phyloP scores from a whole-genome alignment of 1,140 invertebrate genomes.

The Coenobita brevimanus region DNA sequence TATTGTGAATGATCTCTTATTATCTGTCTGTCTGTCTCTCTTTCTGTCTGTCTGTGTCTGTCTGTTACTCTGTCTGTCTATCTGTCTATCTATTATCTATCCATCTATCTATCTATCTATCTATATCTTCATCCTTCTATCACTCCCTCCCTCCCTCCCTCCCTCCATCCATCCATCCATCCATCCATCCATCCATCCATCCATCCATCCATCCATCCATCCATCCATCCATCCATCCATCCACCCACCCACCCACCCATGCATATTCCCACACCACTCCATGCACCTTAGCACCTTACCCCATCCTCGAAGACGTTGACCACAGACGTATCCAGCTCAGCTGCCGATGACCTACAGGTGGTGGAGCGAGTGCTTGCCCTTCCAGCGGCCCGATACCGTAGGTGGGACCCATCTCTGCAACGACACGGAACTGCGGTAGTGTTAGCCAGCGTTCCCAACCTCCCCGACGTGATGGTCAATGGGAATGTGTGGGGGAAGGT shows the following conservation, averaged over 20 bases:
- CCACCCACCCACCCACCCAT: not conserved
- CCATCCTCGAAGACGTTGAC: slow-evolving; percentile 48
- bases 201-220: not conserved
- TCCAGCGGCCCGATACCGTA: slow-evolving; percentile 32
- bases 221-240: not conserved
- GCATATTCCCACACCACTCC: not conserved
- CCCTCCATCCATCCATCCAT: too few relatives aligned
- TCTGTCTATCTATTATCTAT: too few relatives aligned
- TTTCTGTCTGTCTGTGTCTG: too few relatives aligned
- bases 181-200: not conserved
- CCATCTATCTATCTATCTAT: too few relatives aligned
- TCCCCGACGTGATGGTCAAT: too few relatives aligned
- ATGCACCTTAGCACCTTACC: not conserved
- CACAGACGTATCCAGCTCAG: slow-evolving; percentile 27
- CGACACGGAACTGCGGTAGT: slow-evolving; percentile 31
- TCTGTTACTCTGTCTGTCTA: too few relatives aligned
- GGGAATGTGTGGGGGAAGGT: too few relatives aligned
- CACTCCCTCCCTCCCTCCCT: too few relatives aligned
- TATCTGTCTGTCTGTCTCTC: too few relatives aligned
- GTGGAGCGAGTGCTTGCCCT: slow-evolving; percentile 25
- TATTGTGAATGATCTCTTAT: too few relatives aligned
- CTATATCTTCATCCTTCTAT: too few relatives aligned
- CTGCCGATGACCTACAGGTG: slow-evolving; percentile 23
- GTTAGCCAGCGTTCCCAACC: not conserved
- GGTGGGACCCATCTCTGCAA: slow-evolving; percentile 33